Conservation (phyloP, 2,113 vertebrate genomes). For the Myiozetetes cayanensis region DNA sequence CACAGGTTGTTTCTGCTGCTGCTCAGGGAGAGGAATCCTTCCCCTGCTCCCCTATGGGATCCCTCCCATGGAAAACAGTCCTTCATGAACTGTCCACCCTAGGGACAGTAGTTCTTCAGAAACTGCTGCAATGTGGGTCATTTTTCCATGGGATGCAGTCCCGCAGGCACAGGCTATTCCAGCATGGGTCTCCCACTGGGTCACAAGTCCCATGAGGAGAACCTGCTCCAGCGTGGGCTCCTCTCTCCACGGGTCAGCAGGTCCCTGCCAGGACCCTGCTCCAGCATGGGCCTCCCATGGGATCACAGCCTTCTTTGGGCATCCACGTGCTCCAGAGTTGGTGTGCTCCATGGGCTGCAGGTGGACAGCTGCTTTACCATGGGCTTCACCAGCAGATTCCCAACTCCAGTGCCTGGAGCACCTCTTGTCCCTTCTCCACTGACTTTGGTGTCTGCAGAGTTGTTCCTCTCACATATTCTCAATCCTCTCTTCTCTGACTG, state of each 20-base stretch:
- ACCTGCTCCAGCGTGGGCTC: no score
- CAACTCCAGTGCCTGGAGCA: neutral
- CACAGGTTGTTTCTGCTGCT: neutral
- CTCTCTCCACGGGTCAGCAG: neutral
- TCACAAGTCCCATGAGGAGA: no score
- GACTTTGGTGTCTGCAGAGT: neutral
- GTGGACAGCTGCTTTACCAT: neutral
- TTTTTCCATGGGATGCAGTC: neutral
- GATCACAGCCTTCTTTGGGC: neutral
- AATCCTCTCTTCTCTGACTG: neutral
- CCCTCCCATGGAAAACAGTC: neutral
- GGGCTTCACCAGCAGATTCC: neutral
- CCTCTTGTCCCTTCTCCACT: neutral
- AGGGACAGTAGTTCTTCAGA: neutral
- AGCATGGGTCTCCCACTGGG: neutral
- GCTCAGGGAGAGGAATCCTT: neutral
- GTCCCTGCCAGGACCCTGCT: neutral
- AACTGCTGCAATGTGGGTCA: neutral
- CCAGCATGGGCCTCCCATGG: neutral
- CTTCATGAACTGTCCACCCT: neutral
- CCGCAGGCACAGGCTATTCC: neutral
- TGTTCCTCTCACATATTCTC: neutral
- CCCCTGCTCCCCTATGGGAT: neutral
- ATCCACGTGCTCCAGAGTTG: neutral
- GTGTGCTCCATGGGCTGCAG: neutral